Percentiles rank a stretch among this genome's conserved stretches.
These are phyloP conservation scores for Vulpes vulpes DNA, from an alignment of 2,113 vertebrate species.

Conservation along the genomic window DNA sequence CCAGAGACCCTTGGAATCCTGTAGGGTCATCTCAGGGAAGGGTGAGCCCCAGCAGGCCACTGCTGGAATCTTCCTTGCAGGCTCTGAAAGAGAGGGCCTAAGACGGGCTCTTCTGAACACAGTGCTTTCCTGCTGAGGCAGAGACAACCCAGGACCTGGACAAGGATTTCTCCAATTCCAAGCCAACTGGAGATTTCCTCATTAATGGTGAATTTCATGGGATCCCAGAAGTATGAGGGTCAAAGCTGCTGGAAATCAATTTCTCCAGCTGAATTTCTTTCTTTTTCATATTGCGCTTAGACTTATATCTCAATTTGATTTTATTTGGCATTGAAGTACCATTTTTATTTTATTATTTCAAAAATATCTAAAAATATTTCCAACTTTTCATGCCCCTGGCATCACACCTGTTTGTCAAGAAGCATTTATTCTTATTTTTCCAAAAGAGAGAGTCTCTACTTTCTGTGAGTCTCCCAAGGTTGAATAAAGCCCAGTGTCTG, in stretches of 20 bases:
- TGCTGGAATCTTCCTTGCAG: not conserved
- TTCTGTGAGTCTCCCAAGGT: constrained; percentile 12
- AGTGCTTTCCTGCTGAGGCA: not conserved
- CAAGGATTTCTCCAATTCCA: not conserved
- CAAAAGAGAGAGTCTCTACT: not conserved
- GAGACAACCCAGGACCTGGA: not conserved
- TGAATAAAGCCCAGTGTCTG: not conserved
- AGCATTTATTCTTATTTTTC: constrained; percentile 38
- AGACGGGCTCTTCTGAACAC: not conserved
- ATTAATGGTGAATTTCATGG: not conserved
- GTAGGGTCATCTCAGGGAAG: constrained; percentile 35
- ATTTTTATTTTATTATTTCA: constrained; percentile 40
- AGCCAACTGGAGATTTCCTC: not conserved
- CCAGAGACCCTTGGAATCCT: constrained; percentile 69
- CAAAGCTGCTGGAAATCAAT: not conserved
- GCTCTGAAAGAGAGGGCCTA: not conserved
- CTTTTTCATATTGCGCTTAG: not conserved
- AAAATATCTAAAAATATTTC: not conserved
- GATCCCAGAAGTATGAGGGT: not conserved
- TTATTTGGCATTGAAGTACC: not conserved
- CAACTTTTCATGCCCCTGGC: not conserved
- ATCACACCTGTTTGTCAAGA: constrained; percentile 5
- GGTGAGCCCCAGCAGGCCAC: not conserved
- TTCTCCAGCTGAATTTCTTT: not conserved
- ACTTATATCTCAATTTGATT: not conserved